Evolutionary conservation across 2,797 vertebrate genomes (phyloP).

Genomic region (Lacerta viridis): DNA sequence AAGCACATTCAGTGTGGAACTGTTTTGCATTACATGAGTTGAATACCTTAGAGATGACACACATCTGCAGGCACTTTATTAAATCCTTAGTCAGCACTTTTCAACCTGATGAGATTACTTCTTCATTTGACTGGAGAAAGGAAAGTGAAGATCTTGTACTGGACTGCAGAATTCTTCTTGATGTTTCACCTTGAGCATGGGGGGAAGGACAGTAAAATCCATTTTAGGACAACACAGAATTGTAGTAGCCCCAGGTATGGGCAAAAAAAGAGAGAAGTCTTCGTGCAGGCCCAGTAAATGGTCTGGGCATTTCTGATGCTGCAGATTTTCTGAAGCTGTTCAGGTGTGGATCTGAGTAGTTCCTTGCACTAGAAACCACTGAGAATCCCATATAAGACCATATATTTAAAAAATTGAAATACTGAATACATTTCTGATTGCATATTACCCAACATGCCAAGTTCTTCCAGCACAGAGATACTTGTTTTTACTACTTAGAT

Average conservation of each 20-base stretch:
- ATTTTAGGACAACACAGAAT: slow-evolving; percentile 59
- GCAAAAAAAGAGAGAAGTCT: slow-evolving; percentile 39
- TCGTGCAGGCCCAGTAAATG: background rate
- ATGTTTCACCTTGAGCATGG: slow-evolving; percentile 85
- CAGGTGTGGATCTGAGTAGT: background rate
- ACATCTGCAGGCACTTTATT: slow-evolving; percentile 93
- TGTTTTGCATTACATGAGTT: slow-evolving; percentile 95
- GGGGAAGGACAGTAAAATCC: slow-evolving; percentile 73
- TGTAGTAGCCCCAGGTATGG: background rate
- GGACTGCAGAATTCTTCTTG: slow-evolving; percentile 85
- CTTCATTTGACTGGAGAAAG: slow-evolving; percentile 91
- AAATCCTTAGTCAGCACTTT: slow-evolving; percentile 92
- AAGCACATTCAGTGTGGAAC: slow-evolving; percentile 84
- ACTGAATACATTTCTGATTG: background rate
- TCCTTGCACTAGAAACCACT: background rate
- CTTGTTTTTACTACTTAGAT: background rate
- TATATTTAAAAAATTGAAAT: background rate
- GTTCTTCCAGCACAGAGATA: background rate
- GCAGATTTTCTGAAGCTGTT: background rate
- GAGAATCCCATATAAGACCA: background rate
- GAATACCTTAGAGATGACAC: slow-evolving; percentile 93
- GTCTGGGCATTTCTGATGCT: background rate
- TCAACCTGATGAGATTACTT: slow-evolving; percentile 93
- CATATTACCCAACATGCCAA: background rate
- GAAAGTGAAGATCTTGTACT: slow-evolving; percentile 85